Base-by-base conservation (phyloP, 2,797 vertebrate genomes). In the Lacerta agilis region DNA sequence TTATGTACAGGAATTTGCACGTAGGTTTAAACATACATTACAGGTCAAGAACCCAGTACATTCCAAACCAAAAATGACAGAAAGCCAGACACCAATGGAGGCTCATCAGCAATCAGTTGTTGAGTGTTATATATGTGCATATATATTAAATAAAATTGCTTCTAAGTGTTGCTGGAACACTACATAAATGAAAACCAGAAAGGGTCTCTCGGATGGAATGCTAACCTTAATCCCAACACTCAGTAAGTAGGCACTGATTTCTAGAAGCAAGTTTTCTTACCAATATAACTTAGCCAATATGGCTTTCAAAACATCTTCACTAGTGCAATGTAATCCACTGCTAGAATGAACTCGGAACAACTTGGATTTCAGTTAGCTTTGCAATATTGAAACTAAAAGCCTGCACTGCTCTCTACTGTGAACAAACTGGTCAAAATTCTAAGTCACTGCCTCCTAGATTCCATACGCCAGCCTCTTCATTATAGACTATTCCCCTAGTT, bases 21-120 rank as follows among this genome's bases (percentile, higher is more conserved):
- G 94, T 92, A 93, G 95, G 94, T 95, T 95, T 96, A 97, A 96
- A 97, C 96, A 95, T 94, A 96, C 91, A 91, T 95, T 96, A 95
- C 88, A 94, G 95, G 92, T 93, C 89, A 93, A 96, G 93, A 95
- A 91, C 95, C 93, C 91, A 94, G 90, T 93, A 95, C 94, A 96
- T 94, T 94, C 92, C 93, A 95, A 95, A 95, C 85, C 91, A 94
- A 95, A 93, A 94, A 94, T 89, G 93, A 91, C 94, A 94, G 91
- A 93, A 94, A 95, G 93, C 94, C 92, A 91, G 93, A 95, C 91
- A 94, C 95, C 94, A 88, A 90, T 87, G 67, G 36, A 93, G 90
- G 93, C 93, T 89, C 92, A 93, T 92, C 92, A 90, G 91, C 88
- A 92, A 94, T 93, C 86, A 84, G 90, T 88, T 80, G 87, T 83